These are phyloP conservation scores for Psittacula derbiana DNA, from an alignment of 2,797 vertebrate species.

Conservation along the genomic window DNA sequence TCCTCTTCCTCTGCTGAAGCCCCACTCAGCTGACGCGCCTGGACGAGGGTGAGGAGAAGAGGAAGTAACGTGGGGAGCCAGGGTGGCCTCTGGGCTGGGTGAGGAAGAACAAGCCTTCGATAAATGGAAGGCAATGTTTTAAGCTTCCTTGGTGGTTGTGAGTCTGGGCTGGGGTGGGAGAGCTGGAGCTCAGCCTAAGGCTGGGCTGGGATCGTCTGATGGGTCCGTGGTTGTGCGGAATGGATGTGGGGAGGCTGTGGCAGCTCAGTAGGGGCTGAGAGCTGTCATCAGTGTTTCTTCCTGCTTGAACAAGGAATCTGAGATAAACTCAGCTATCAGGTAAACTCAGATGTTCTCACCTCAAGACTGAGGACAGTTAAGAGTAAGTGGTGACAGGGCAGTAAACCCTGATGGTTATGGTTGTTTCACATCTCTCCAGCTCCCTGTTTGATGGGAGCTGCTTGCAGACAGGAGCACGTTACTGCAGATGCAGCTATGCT, in stretches of 20 bases:
- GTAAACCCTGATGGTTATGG: background rate
- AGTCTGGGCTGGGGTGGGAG: background rate
- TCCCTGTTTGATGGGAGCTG: background rate
- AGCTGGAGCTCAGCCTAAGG: background rate
- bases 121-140: background rate
- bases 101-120: background rate
- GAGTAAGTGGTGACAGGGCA: background rate
- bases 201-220: background rate
- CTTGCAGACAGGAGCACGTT: background rate
- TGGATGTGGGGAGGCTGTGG: background rate
- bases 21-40: background rate
- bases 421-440: background rate
- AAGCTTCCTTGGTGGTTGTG: background rate
- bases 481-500: background rate
- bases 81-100: conserved; percentile 25
- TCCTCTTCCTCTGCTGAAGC: background rate
- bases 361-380: background rate
- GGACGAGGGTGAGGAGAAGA: background rate
- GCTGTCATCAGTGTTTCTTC: background rate
- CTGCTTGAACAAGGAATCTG: background rate
- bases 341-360: background rate
- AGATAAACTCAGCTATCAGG: background rate
- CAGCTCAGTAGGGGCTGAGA: background rate
- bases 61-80: background rate
- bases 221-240: background rate